phyloP scores from a whole-genome alignment of 1,140 invertebrate species.

The Drosophila bipectinata region DNA sequence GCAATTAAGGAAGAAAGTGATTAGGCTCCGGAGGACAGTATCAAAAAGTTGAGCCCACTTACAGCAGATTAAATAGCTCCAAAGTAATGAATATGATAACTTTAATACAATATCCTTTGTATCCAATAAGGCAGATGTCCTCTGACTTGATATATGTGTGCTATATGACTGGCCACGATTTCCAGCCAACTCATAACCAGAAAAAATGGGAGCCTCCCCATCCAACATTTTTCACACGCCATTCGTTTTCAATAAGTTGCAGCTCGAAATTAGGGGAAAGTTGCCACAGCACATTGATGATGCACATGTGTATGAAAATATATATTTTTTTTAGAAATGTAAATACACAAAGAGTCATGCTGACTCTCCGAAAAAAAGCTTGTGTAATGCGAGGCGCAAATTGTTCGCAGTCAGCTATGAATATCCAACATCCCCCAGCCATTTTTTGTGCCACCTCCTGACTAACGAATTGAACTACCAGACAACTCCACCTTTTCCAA shows the following conservation, averaged over 20 bases:
- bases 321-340: conserved; percentile 25
- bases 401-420: conserved; percentile 60
- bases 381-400: conserved; percentile 69
- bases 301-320: conserved; percentile 24
- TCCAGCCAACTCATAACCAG: conserved; percentile 17
- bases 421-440: conserved; percentile 14
- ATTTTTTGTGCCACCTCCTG: conserved; percentile 16
- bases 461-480: conserved; percentile 77
- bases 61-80: not conserved
- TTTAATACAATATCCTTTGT: not conserved
- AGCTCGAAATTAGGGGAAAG: conserved; percentile 61
- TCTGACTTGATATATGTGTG: conserved; percentile 31
- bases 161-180: conserved; percentile 36
- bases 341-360: conserved; percentile 63
- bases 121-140: not conserved
- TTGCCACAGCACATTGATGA: conserved; percentile 34
- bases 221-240: conserved; percentile 67
- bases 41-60: not conserved
- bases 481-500: conserved; percentile 77
- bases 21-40: conserved; percentile 28
- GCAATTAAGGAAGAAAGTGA: conserved; percentile 27
- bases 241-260: conserved; percentile 78
- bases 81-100: not conserved
- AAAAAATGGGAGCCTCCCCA: conserved; percentile 8
- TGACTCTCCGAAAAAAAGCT: conserved; percentile 69